Base-by-base conservation (phyloP, 1,140 invertebrate genomes). In the Brachionus asplanchnoidis region DNA sequence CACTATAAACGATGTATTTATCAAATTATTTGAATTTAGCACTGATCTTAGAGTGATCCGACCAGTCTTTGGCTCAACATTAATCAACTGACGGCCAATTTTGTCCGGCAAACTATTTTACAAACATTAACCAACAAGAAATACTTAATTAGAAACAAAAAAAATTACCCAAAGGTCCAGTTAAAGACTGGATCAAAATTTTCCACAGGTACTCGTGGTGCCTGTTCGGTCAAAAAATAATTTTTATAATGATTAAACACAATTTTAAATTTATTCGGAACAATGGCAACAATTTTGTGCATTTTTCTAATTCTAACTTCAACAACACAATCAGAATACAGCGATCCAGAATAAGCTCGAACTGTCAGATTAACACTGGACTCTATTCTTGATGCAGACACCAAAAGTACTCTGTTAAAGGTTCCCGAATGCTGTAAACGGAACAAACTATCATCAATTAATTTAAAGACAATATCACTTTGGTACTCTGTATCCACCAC, bases 241-340 rank as follows among this genome's bases (percentile, higher is more conserved):
- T 82, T 82, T 65, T 82, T 82, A 17, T 23, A 82, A 28, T 82
- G 56, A 68, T 82, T 82, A 46, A 82, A 82, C 17, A 82, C 32
- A 65, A 82, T 82, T 46, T 65, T 32, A 46, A 82, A 82, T 14
- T n/a, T 32, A 23, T 50, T 6, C 1, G 42, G 42, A n/a, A 77
- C 42, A 0, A 20, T 2, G 0, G 73, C 44, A 36, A 28, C 11
- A 46, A 20, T 42, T 42, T 42, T 36, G 2, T 40, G 9, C 40
- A 40, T 20, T 17, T 73, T 42, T 20, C 42, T 42, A 20, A 73
- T 42, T 42, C 9, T 42, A 3, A 73, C n/a, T 17, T 40, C 12
- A 9, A 73, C 36, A 42, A 20, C n/a, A 42, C 68, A 73, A 42
- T 73, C 68, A 7, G 68, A 42, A n/a, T 73, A 40, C 2, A 73